phyloP scores from a whole-genome alignment of 2,797 vertebrate species.

The Alexandromys oeconomus region DNA sequence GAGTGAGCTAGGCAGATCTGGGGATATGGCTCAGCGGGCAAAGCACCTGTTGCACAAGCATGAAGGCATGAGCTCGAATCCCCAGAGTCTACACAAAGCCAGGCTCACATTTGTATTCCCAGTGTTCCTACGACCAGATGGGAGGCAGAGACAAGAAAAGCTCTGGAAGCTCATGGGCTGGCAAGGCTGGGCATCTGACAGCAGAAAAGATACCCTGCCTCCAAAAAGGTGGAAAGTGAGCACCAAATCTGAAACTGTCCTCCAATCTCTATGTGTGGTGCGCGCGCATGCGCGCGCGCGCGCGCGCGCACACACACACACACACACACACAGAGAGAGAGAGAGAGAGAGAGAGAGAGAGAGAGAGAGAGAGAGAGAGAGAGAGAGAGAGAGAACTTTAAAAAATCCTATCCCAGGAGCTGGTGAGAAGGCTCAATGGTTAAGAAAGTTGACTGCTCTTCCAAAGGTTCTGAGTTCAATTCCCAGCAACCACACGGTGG shows the following conservation, averaged over 20 bases:
- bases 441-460: too few relatives aligned
- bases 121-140: background rate
- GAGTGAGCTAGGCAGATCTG: background rate
- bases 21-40: background rate
- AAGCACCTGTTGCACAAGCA: too few relatives aligned
- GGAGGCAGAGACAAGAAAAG: background rate
- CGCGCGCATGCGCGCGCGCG: accelerated
- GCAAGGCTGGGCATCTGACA: background rate
- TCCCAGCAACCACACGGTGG: too few relatives aligned
- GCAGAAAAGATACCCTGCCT: background rate
- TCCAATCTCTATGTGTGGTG: background rate
- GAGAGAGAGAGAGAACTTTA: background rate
- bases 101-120: too few relatives aligned
- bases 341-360: background rate
- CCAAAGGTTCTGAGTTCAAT: too few relatives aligned
- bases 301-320: background rate
- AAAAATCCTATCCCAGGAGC: background rate
- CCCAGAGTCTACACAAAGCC: background rate
- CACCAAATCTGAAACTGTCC: background rate
- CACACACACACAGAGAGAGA: background rate
- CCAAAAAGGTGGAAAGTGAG: background rate
- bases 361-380: too few relatives aligned
- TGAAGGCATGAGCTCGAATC: background rate
- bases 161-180: background rate
- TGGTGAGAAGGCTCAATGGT: too few relatives aligned